Conservation (phyloP, 2,888 invertebrate species). For the Epinotia ramella region DNA sequence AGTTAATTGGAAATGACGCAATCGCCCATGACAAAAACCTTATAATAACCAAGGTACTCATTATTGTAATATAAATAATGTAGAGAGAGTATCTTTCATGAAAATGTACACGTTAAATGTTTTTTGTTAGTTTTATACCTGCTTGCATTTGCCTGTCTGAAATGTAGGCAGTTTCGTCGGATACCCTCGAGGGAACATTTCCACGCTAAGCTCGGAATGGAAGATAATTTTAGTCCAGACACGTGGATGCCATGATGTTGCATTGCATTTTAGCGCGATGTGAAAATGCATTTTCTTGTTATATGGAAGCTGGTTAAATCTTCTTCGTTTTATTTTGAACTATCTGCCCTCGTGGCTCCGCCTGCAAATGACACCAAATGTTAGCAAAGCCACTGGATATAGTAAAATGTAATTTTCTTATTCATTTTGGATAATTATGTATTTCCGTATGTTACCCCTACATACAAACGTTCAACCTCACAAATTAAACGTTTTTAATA, state of each 20-base stretch:
- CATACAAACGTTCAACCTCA: too few species aligned
- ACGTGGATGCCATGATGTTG: conserved; percentile 3
- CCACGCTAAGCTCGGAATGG: conserved; percentile 3
- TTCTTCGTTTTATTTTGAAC: background rate
- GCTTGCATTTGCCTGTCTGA: conserved; percentile 16
- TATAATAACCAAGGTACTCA: too few species aligned
- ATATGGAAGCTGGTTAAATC: background rate
- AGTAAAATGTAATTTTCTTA: too few species aligned
- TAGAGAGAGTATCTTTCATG: background rate
- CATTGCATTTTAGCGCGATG: background rate
- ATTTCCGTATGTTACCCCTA: too few species aligned
- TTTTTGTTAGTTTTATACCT: background rate
- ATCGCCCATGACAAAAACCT: too few species aligned
- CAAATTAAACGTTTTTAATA: too few species aligned
- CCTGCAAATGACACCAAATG: too few species aligned
- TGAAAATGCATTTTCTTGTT: background rate
- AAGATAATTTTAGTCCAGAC: conserved; percentile 17
- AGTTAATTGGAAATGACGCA: too few species aligned
- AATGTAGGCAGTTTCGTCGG: conserved; percentile 28
- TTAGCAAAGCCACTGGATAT: too few species aligned
- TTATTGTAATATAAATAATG: too few species aligned
- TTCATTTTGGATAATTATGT: too few species aligned
- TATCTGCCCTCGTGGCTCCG: too few species aligned
- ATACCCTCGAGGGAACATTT: conserved; percentile 27
- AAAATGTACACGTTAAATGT: background rate